Conservation (phyloP, 2,797 vertebrate species). For the Spondyliosoma cantharus region DNA sequence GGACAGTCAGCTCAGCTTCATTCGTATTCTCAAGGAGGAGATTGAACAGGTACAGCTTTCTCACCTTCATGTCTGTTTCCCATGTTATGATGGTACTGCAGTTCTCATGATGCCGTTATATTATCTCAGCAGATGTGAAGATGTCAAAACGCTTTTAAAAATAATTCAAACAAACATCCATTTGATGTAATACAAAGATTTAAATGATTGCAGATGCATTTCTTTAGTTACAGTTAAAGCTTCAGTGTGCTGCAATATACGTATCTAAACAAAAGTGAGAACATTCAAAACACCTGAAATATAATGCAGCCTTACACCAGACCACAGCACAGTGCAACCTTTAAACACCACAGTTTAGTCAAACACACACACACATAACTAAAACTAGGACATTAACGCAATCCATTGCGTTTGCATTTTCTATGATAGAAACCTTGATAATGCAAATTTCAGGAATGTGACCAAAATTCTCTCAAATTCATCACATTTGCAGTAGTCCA, state of each 20-base stretch:
- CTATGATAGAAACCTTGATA: too few species aligned
- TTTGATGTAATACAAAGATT: background rate
- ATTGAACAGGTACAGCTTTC: conserved; percentile 86
- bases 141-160: background rate
- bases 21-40: conserved; percentile 94
- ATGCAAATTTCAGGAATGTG: too few species aligned
- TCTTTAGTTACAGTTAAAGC: background rate
- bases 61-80: background rate
- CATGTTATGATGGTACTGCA: background rate
- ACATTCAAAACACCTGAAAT: background rate
- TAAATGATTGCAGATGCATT: background rate
- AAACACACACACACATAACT: background rate
- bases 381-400: background rate
- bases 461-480: too few species aligned
- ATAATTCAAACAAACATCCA: background rate
- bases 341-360: background rate
- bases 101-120: background rate
- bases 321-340: background rate
- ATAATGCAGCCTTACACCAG: background rate
- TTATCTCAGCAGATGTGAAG: background rate
- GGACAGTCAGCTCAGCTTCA: conserved; percentile 93
- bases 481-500: background rate
- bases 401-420: background rate
- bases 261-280: background rate
- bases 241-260: background rate